phyloP scores from a whole-genome alignment of 2,113 vertebrate species.

The Prionailurus viverrinus region DNA sequence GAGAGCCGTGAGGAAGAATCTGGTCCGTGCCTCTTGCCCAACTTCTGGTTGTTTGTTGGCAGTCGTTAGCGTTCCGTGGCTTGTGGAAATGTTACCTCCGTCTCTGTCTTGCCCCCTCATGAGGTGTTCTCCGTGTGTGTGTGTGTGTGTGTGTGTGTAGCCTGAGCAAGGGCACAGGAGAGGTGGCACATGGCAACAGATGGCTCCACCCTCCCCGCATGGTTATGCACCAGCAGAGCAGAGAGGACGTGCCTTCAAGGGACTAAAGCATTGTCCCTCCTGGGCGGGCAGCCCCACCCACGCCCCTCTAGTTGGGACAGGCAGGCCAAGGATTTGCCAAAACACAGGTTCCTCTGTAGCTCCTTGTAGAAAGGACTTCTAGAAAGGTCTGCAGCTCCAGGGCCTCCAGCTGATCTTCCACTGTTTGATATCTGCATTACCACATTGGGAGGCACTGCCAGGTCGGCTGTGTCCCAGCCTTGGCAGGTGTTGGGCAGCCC shows the following conservation, averaged over 20 bases:
- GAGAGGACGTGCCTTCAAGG: rapidly evolving
- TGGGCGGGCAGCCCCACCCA: rapidly evolving
- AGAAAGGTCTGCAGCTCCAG: background rate
- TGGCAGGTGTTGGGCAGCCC: background rate
- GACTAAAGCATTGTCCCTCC: background rate
- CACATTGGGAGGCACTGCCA: rapidly evolving
- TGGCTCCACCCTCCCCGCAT: too few species aligned
- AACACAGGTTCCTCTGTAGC: rapidly evolving
- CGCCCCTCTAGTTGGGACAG: background rate
- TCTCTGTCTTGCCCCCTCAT: background rate
- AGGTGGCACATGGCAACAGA: background rate
- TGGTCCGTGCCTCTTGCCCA: rapidly evolving
- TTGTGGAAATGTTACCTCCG: background rate
- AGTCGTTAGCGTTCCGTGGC: background rate
- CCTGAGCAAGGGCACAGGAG: background rate
- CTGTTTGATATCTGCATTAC: too few species aligned
- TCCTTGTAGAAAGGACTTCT: background rate
- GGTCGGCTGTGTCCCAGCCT: background rate
- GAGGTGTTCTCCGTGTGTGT: background rate
- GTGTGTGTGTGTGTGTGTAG: background rate
- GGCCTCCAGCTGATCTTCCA: background rate
- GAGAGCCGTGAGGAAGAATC: background rate
- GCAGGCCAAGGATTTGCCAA: background rate
- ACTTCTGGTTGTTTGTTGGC: background rate
- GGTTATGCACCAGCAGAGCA: background rate